These are phyloP conservation scores for Tachina lurida DNA, from an alignment of 2,888 invertebrate genomes.

Conservation along the genomic window DNA sequence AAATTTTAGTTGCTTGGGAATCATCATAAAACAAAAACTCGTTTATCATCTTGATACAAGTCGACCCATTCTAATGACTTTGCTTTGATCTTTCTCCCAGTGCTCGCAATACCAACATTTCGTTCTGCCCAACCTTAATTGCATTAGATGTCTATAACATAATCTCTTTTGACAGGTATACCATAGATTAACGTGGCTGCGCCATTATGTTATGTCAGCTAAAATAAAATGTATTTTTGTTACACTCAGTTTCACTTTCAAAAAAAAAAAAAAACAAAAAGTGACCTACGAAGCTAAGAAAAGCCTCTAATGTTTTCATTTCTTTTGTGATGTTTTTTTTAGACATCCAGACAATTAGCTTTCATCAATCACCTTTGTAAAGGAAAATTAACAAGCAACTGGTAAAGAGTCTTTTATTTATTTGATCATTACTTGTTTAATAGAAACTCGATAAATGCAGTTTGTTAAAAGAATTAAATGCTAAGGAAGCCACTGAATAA, in stretches of 20 bases:
- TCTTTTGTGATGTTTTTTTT: slow-evolving; percentile 31
- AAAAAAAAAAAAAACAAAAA: slow-evolving; percentile 20
- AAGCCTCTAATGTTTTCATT: slow-evolving; percentile 36
- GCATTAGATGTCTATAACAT: not conserved
- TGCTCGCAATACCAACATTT: slow-evolving; percentile 1
- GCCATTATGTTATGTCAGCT: not conserved
- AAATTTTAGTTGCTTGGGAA: no score
- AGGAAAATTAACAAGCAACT: slow-evolving; percentile 41
- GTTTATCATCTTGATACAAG: no score
- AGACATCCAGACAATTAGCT: slow-evolving; percentile 57
- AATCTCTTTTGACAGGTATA: not conserved
- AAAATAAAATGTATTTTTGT: not conserved
- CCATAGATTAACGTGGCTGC: not conserved
- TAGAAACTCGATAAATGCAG: not conserved
- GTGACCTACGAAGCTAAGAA: slow-evolving; percentile 51
- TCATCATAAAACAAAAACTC: no score
- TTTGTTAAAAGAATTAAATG: slow-evolving; percentile 2
- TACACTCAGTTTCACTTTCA: slow-evolving; percentile 67
- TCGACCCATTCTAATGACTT: no score
- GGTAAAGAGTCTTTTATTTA: slow-evolving; percentile 42
- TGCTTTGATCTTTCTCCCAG: no score
- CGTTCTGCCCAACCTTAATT: not conserved
- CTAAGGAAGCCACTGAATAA: not conserved
- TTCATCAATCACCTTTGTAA: slow-evolving; percentile 69
- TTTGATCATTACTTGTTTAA: not conserved